Percentiles rank a stretch among this genome's conserved stretches.
phyloP scores from a whole-genome alignment of 2,888 invertebrate genomes.

The Athalia circularis region DNA sequence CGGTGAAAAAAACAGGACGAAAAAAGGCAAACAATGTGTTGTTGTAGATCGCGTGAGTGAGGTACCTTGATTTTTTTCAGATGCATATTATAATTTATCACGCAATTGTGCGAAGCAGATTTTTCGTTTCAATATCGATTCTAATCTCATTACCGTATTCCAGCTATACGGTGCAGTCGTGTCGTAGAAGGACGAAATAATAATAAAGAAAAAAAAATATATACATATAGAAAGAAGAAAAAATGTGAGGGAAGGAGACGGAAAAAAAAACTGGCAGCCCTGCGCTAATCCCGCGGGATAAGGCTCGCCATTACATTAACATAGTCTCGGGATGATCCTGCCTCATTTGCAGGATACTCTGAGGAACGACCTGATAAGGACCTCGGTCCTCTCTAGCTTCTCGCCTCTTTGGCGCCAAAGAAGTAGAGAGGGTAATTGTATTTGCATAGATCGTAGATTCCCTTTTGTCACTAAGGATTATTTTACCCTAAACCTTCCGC shows the following conservation, averaged over 20 bases:
- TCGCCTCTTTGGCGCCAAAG: conserved; percentile 3
- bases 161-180: conserved; percentile 1
- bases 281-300: conserved; percentile 65
- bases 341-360: conserved; percentile 67
- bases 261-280: conserved; percentile 51
- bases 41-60: too few relatives aligned
- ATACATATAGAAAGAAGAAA: not conserved
- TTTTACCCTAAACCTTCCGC: conserved; percentile 49
- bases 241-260: not conserved
- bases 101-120: not conserved
- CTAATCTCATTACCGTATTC: not conserved
- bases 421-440: conserved; percentile 62
- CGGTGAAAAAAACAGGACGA: too few relatives aligned
- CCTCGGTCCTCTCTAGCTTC: conserved; percentile 44
- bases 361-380: conserved; percentile 70
- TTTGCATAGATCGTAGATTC: conserved; percentile 70
- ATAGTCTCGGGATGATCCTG: conserved; percentile 66
- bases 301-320: conserved; percentile 65
- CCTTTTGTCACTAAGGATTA: conserved; percentile 63
- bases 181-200: not conserved
- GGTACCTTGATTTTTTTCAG: not conserved
- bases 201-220: not conserved
- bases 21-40: too few relatives aligned
- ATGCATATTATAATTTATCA: not conserved
- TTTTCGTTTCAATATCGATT: conserved; percentile 30